These are phyloP conservation scores for Bombus vancouverensis DNA, from an alignment of 1,140 invertebrate genomes.

Conservation along the genomic window DNA sequence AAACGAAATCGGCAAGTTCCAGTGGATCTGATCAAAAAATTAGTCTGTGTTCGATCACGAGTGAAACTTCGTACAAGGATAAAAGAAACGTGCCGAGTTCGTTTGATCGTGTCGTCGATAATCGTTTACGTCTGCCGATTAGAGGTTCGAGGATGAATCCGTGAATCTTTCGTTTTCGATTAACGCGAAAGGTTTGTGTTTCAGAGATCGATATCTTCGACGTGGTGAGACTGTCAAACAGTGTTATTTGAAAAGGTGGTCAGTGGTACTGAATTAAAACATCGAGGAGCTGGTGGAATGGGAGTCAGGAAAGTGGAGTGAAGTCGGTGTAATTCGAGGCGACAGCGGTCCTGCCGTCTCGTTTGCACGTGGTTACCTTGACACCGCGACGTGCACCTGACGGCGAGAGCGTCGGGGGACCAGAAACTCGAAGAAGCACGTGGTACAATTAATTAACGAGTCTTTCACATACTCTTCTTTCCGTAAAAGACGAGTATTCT, in stretches of 20 bases:
- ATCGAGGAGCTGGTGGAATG: not conserved
- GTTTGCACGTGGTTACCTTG: constrained; percentile 52
- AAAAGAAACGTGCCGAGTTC: not conserved
- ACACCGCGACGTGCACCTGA: constrained; percentile 34
- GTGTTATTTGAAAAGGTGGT: not conserved
- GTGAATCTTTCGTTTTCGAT: not conserved
- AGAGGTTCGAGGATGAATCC: not conserved
- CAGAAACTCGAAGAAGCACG: constrained; percentile 16
- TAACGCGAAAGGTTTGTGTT: not conserved
- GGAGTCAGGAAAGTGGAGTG: not conserved
- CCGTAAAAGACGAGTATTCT: no score
- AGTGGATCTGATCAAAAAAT: not conserved
- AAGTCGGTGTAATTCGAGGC: constrained; percentile 24
- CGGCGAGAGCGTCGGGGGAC: constrained; percentile 24
- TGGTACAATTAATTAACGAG: constrained; percentile 18
- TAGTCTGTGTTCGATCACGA: no score
- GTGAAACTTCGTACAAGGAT: constrained; percentile 3
- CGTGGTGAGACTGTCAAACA: not conserved
- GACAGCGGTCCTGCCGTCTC: constrained; percentile 31
- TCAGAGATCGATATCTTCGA: not conserved
- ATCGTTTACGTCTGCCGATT: not conserved
- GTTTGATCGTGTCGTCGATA: not conserved
- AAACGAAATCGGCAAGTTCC: not conserved
- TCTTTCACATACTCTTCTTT: no score
- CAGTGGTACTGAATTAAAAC: not conserved